Evolutionary conservation across 2,113 vertebrate species (phyloP).

Genomic region (human (Homo sapiens)): DNA sequence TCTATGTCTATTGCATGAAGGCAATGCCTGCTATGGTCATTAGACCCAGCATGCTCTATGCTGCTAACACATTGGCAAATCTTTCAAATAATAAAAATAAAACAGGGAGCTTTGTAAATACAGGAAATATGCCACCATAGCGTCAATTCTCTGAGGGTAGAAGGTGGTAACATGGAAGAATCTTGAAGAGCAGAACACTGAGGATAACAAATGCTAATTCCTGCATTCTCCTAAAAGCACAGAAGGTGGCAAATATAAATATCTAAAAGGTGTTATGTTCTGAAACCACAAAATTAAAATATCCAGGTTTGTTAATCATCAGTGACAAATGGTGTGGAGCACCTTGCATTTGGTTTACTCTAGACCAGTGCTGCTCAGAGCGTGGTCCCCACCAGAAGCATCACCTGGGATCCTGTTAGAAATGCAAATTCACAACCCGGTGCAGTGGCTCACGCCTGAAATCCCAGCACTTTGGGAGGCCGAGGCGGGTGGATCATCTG

Average conservation of each 20-base stretch:
- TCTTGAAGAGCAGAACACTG: not conserved
- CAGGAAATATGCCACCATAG: not conserved
- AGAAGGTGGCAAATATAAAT: not conserved
- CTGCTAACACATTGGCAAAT: not conserved
- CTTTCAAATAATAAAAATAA: not conserved
- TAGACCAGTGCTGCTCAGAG: not conserved
- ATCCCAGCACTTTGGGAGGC: not conserved
- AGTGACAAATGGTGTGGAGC: not conserved
- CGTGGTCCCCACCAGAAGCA: no score
- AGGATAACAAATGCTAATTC: not conserved
- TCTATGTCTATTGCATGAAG: not conserved
- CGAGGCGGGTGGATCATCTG: not conserved
- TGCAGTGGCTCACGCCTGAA: not conserved
- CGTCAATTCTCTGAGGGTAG: not conserved
- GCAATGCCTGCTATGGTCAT: not conserved
- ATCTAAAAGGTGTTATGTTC: not conserved
- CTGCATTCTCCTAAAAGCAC: not conserved
- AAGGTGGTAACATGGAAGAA: not conserved
- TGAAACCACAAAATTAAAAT: not conserved
- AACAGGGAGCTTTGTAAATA: not conserved
- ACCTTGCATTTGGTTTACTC: not conserved
- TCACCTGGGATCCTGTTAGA: not conserved
- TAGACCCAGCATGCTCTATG: not conserved
- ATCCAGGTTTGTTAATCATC: not conserved
- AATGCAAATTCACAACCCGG: not conserved